A percentile compares a stretch with the other conserved stretches of the same genome.
These are phyloP conservation scores for Pristionchus arcanus DNA, from an alignment of 2,888 invertebrate species.

Conservation along the genomic window DNA sequence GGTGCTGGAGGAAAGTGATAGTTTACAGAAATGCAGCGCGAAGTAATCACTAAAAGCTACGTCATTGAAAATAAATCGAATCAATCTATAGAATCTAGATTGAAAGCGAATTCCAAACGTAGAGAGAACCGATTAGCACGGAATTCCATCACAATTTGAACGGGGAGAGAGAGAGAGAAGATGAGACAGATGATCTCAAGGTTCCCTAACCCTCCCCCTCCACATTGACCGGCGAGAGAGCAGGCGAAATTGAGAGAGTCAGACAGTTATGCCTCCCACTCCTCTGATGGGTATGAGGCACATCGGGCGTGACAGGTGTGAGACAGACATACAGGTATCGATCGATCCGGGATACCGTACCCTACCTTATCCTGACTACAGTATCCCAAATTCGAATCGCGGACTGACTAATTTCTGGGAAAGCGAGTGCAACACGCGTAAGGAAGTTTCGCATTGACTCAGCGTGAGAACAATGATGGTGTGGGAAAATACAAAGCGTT, in stretches of 20 bases:
- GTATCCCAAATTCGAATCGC: neutral
- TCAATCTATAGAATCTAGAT: too few species aligned
- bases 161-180: too few species aligned
- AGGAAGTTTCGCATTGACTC: neutral
- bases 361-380: neutral
- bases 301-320: neutral
- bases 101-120: too few species aligned
- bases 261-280: neutral
- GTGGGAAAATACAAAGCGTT: neutral
- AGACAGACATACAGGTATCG: neutral
- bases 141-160: neutral
- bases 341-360: neutral
- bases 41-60: too few species aligned
- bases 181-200: slow-evolving; percentile 16
- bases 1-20: too few species aligned
- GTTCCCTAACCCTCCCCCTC: neutral
- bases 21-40: too few species aligned
- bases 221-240: too few species aligned
- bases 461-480: neutral
- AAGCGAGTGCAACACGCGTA: neutral
- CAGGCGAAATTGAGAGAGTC: too few species aligned
- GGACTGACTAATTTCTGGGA: neutral
- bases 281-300: neutral
- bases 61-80: too few species aligned
- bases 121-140: neutral